Conservation (phyloP, 2,888 invertebrate species). For the Abscondita cerata region DNA sequence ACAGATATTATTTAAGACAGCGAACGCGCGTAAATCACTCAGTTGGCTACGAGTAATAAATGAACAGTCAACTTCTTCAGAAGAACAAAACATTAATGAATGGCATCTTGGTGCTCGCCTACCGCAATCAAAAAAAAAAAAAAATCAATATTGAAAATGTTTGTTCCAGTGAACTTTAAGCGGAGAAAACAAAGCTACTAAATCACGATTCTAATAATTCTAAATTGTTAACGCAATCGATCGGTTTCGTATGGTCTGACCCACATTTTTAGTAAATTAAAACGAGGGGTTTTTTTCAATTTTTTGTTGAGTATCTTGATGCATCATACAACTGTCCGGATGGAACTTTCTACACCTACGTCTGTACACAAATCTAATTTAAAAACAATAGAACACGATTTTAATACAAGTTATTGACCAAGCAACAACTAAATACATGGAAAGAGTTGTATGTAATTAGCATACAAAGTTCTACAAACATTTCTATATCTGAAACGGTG, state of each 20-base stretch:
- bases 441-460: conserved; percentile 58
- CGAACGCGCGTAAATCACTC: conserved; percentile 47
- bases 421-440: conserved; percentile 58
- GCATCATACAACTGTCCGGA: conserved; percentile 4
- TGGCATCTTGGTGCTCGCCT: conserved; percentile 47
- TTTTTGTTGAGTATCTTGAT: background rate
- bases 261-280: conserved; percentile 9
- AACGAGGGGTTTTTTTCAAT: background rate
- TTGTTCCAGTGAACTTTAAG: conserved; percentile 9
- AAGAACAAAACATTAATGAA: conserved; percentile 53
- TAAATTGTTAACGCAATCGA: conserved; percentile 26
- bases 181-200: conserved; percentile 5
- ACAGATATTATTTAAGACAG: conserved; percentile 34
- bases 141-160: background rate
- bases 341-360: conserved; percentile 56
- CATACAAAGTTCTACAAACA: conserved; percentile 55
- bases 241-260: conserved; percentile 20
- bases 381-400: conserved; percentile 59
- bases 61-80: conserved; percentile 50
- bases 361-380: conserved; percentile 50
- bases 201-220: conserved; percentile 30
- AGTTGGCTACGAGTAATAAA: conserved; percentile 49
- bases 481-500: conserved; percentile 32
- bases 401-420: conserved; percentile 57
- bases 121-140: conserved; percentile 33